Evolutionary conservation across 2,113 vertebrate species (phyloP).

Genomic region (Sisor rabdophorus): DNA sequence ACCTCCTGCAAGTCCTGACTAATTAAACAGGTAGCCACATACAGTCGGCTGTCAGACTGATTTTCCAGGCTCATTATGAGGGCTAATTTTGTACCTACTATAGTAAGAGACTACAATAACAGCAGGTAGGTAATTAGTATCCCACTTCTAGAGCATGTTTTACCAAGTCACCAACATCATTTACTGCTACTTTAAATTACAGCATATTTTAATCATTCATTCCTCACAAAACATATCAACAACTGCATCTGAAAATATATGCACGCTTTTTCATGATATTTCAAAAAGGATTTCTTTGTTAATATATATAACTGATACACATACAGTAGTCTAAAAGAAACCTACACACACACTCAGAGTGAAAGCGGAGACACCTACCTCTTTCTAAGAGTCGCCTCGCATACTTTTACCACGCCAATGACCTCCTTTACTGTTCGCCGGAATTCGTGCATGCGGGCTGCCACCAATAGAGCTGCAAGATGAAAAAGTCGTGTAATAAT

Average conservation of each 20-base stretch:
- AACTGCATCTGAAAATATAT: background rate
- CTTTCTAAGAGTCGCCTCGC: slow-evolving; percentile 93
- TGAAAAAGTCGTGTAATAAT: slow-evolving; percentile 5
- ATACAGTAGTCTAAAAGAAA: background rate
- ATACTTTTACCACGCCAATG: slow-evolving; percentile 96
- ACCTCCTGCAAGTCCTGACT: background rate
- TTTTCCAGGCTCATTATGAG: background rate
- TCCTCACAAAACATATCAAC: background rate
- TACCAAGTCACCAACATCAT: background rate
- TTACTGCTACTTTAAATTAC: background rate
- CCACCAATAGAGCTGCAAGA: slow-evolving; percentile 85
- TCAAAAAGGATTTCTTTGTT: background rate
- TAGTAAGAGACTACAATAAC: background rate
- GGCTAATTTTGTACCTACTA: too few relatives aligned
- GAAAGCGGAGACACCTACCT: slow-evolving; percentile 70
- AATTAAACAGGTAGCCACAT: background rate
- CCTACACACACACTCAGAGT: background rate
- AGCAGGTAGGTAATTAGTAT: background rate
- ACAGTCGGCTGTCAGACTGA: background rate
- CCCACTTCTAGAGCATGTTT: background rate
- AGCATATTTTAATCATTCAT: background rate
- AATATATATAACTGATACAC: too few relatives aligned
- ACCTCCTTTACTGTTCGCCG: slow-evolving; percentile 93
- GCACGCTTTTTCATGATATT: background rate
- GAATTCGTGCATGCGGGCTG: slow-evolving; percentile 98